Base-by-base conservation (phyloP, 2,113 vertebrate genomes). In the Onychorhynchus coronatus region DNA sequence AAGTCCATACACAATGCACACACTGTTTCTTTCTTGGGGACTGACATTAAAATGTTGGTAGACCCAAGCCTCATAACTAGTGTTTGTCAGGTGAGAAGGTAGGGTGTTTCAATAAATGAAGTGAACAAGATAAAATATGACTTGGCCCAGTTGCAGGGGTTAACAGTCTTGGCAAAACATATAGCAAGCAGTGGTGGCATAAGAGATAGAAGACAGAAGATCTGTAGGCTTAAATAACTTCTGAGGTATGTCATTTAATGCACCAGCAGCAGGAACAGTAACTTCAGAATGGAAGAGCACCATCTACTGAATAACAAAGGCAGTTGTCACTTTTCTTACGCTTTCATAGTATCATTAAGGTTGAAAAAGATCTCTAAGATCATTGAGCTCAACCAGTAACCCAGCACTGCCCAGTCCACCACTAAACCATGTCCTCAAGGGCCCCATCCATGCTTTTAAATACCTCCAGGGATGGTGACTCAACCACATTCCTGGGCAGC, bases 291-390 rank as follows among this genome's bases (percentile, higher is more conserved):
- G 23, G 62, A 85, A 93, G 85, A 93, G 81, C 82, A 66, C 89
- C 91, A 93, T 16, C 93, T 93, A 50, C 50, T 83, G 94, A 92
- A 88, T 20, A 30, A 19, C 37, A 75, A 46, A 76, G 25, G 25
- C 21, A 70, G 33, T 33, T 39, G 53, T 33, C 72, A 7, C 28
- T 81, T 80, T 74, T 50, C 21, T 39, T 17, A 28, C 8, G 61
- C 47, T 75, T 75, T 5, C 22, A 12, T 63, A 33, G 35, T 19
- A 71, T 24, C 31, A 10, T 42, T 44, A 44, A 42, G 28, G 28
- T 65, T 63, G 42, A 25, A 44, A 62, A 77, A 71, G 56, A 56
- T 35, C 22, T 56, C 56, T 44, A 20, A 56, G 35, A 37, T 23
- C 18, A 14, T 3, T 37, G 42, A 44, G 31, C 22, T 28, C 22